Evolutionary conservation across 92 coral and sea anemone genomes (phyloP), one percentile per base, ranked within the genome.

Genomic region (Pocillopora meandrina): DNA sequence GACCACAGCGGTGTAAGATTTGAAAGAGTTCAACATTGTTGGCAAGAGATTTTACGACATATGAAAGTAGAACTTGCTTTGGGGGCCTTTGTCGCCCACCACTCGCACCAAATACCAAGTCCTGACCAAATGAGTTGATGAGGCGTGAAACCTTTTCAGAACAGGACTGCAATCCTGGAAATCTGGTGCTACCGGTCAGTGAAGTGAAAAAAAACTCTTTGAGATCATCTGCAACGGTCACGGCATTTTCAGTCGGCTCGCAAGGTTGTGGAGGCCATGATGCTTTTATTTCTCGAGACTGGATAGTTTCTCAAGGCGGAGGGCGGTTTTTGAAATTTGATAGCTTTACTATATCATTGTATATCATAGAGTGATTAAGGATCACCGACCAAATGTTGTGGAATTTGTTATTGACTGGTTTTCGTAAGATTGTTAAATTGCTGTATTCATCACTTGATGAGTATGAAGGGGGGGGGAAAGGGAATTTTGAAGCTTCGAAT

Each of bases 11-110:
- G 89, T 89, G 85, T 15, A 88, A 42, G 59, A 91, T 85, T 56
- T 85, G 86, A 11, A 89, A 26, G 31, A 26, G 31, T 26, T 26
- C 31, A 26, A 26, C 31, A 26, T 26, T 26, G 31, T 26, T 26
- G 31, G 31, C 31, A 26, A 26, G 31, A 26, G 31, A 26, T 26
- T 26, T 26, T 26, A 26, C 31, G 26, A 89, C 88, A 64, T 82
- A 86, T 9, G 95, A 90, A 58, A 83, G 87, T 70, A 92, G 69
- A 69, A 92, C 61, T 64, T 90, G 89, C 90, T 90, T 92, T 56
- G 95, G 94, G 16, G 94, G 86, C 71, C 82, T 91, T 15, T 70
- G 76, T 85, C 80, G 81, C 61, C 92, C 92, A 80, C 78, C 75
- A 75, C 87, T 88, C 49, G 83, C 90, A 34, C 78, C 95, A 92